These are phyloP conservation scores for Oasisia sp. DNA, from an alignment of 2,888 invertebrate species.

Conservation along the genomic window DNA sequence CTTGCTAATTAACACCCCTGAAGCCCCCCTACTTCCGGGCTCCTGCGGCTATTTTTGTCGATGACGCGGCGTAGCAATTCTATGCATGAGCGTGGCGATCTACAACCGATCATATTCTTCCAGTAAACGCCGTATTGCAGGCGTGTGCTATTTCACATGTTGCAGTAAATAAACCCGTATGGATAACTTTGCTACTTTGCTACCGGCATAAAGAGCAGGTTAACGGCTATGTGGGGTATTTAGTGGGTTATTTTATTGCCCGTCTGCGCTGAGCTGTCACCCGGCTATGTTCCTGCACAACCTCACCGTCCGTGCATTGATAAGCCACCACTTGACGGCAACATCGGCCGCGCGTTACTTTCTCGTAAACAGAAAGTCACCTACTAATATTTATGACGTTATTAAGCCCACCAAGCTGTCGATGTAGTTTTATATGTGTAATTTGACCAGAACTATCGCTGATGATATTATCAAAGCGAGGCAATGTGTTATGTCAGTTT, in stretches of 20 bases:
- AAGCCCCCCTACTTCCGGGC: neutral
- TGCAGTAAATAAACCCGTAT: neutral
- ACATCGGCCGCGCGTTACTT: neutral
- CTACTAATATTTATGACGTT: neutral
- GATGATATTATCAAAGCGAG: neutral
- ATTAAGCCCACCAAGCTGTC: neutral
- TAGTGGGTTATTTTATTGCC: neutral
- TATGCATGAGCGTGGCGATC: neutral
- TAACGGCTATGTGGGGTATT: neutral
- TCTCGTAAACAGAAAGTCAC: neutral
- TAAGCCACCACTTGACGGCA: neutral
- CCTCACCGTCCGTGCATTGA: neutral
- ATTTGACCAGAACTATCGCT: neutral
- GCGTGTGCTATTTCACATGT: neutral
- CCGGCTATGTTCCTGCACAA: neutral
- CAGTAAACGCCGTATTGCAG: neutral
- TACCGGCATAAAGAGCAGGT: neutral
- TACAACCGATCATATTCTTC: neutral
- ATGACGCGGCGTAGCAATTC: neutral
- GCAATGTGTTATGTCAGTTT: neutral
- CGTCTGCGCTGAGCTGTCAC: neutral
- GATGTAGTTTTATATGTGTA: neutral
- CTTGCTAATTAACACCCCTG: neutral
- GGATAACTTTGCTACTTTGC: neutral
- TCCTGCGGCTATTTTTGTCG: neutral